Evolutionary conservation across 1,140 invertebrate genomes (phyloP).

Genomic region (Venturia canescens): DNA sequence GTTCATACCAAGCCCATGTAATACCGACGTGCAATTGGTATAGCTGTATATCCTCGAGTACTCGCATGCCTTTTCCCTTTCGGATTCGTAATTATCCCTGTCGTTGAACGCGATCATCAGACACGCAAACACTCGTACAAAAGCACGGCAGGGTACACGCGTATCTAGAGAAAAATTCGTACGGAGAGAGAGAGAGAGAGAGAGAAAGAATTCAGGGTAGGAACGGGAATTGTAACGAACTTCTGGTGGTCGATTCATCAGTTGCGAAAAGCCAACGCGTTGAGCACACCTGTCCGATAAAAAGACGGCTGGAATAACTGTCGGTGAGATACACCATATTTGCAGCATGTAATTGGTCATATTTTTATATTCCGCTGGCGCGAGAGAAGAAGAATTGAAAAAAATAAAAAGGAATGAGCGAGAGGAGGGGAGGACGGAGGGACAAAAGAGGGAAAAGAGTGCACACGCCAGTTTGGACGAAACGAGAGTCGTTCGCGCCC

Average conservation of each 20-base stretch:
- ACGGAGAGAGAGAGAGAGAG: not conserved
- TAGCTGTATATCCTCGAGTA: constrained; percentile 1
- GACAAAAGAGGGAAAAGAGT: constrained; percentile 3
- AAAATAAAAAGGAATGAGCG: not conserved
- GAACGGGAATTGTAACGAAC: constrained; percentile 39
- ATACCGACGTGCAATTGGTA: not conserved
- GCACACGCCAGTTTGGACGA: constrained; percentile 18
- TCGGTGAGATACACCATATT: constrained; percentile 67
- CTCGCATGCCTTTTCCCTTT: constrained; percentile 25
- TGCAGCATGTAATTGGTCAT: constrained; percentile 73
- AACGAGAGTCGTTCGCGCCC: constrained; percentile 54
- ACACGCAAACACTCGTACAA: not conserved
- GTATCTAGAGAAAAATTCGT: too few relatives aligned
- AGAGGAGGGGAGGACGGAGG: not conserved
- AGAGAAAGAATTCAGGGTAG: not conserved
- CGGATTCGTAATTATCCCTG: constrained; percentile 36
- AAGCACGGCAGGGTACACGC: not conserved
- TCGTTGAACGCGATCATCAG: not conserved
- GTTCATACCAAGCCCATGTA: not conserved
- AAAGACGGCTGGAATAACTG: constrained; percentile 35
- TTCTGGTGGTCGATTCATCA: constrained; percentile 30
- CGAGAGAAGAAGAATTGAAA: constrained; percentile 9
- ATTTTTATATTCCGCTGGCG: constrained; percentile 63
- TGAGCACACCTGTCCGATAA: constrained; percentile 43
- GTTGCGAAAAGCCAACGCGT: constrained; percentile 9